Base-by-base conservation (phyloP, 2,113 vertebrate species). In the Cryptomyrus ogoouensis region DNA sequence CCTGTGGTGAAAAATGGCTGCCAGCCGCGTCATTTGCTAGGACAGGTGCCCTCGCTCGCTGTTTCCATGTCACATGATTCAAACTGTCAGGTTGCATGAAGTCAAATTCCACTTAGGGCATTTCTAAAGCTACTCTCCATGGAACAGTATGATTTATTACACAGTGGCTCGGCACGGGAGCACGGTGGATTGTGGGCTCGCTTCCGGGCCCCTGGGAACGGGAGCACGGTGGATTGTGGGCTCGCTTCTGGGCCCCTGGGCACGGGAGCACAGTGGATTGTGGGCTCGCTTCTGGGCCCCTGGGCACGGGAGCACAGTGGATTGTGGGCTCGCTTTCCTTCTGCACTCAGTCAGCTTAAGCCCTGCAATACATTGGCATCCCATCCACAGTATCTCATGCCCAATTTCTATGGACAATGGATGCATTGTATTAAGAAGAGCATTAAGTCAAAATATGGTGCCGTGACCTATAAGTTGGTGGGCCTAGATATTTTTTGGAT, bases 11-110 rank as follows among this genome's bases (percentile, higher is more conserved):
- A 88, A 19, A 27, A 56, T 24, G 12, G 17, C 56, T 90, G 90
- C 92, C 88, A 90, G 85, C n/a, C 27, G 15, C 89, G 90, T 91
- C 83, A 70, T 88, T 77, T 83, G 77, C 87, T 42, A 42, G 35
- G 74, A 80, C 35, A 42, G 90, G 90, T 91, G 93, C 90, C 91
- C 87, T 90, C 88, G 66, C 89, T 91, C 62, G 35, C 15, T 56
- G 44, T 70, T 83, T 88, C 90, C 90, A 27, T 56, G 89, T 70
- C 47, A 50, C 74, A 50, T 58, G 56, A 53, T 87, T 85, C 80
- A 91, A 46, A 47, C 58, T 74, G 24, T 74, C 58, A 77, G 44
- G 62, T 31, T 46, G 46, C 66, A 80, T 89, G 50, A 90, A 87
- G 87, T 83, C 70, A 46, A 5, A 74, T 49, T 74, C 44, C 13